Evolutionary conservation across 1,140 invertebrate genomes (phyloP).

Genomic region (Arion vulgaris): DNA sequence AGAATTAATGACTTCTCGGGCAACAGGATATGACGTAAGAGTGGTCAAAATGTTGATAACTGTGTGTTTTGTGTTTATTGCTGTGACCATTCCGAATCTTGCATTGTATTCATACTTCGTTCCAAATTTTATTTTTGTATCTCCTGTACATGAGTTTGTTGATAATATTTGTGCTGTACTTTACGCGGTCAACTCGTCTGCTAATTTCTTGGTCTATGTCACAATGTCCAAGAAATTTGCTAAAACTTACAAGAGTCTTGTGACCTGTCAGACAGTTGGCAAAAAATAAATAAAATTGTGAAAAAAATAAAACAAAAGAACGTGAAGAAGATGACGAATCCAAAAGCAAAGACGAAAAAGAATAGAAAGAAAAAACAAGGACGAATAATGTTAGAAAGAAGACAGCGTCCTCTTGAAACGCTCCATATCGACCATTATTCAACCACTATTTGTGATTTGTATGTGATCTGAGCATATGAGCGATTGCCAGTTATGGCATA

Average conservation of each 20-base stretch:
- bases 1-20: not conserved
- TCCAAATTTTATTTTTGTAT: constrained; percentile 1
- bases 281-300: too few relatives aligned
- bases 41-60: constrained; percentile 11
- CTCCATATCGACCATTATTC: too few relatives aligned
- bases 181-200: not conserved
- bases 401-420: too few relatives aligned
- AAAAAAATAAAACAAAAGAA: too few relatives aligned
- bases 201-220: constrained; percentile 5
- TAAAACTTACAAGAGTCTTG: not conserved
- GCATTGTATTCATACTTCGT: not conserved
- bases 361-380: too few relatives aligned
- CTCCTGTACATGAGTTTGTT: not conserved
- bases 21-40: not conserved
- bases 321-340: too few relatives aligned
- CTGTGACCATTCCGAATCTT: not conserved
- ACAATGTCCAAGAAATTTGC: constrained; percentile 11
- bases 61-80: not conserved
- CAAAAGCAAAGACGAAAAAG: too few relatives aligned
- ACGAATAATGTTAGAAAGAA: too few relatives aligned
- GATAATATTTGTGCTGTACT: not conserved
- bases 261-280: not conserved
- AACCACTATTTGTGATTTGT: too few relatives aligned
- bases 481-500: too few relatives aligned
- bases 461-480: too few relatives aligned